phyloP scores from a whole-genome alignment of 2,113 vertebrate species.

The Actenoides lindsayi region DNA sequence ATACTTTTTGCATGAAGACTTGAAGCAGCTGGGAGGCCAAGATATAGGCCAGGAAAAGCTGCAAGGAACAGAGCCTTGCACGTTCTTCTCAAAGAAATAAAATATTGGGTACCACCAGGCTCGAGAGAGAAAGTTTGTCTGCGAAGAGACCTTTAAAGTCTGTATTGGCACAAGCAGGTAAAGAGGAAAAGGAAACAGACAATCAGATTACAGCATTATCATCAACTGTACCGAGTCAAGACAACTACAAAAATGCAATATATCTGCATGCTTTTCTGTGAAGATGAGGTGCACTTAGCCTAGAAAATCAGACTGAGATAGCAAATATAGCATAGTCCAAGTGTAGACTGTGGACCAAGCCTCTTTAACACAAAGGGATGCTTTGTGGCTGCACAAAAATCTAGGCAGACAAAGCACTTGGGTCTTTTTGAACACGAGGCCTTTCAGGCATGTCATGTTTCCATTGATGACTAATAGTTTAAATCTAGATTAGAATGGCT shows the following conservation, averaged over 20 bases:
- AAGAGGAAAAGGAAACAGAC: background rate
- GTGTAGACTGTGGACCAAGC: background rate
- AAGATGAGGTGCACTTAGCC: background rate
- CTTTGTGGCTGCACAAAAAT: background rate
- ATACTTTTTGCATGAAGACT: slow-evolving; percentile 95
- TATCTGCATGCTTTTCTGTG: background rate
- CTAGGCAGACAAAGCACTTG: background rate
- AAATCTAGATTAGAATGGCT: background rate
- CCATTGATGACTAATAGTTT: background rate
- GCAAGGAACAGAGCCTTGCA: slow-evolving; percentile 92
- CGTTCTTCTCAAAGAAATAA: slow-evolving; percentile 94
- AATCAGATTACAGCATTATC: background rate
- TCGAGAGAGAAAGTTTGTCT: slow-evolving; percentile 93
- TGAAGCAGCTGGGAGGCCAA: slow-evolving; percentile 94
- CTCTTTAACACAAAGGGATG: background rate
- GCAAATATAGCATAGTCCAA: background rate
- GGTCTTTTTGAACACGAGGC: fast-evolving
- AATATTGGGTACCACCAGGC: slow-evolving; percentile 98
- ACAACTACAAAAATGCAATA: background rate
- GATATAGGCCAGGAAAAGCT: slow-evolving; percentile 92
- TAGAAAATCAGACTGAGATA: background rate
- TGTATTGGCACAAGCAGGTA: slow-evolving; percentile 43
- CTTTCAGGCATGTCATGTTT: background rate
- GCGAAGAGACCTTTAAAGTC: slow-evolving; percentile 90
- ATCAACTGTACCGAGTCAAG: background rate